phyloP scores from a whole-genome alignment of 2,113 vertebrate genomes.

The Syrrhaptes paradoxus region DNA sequence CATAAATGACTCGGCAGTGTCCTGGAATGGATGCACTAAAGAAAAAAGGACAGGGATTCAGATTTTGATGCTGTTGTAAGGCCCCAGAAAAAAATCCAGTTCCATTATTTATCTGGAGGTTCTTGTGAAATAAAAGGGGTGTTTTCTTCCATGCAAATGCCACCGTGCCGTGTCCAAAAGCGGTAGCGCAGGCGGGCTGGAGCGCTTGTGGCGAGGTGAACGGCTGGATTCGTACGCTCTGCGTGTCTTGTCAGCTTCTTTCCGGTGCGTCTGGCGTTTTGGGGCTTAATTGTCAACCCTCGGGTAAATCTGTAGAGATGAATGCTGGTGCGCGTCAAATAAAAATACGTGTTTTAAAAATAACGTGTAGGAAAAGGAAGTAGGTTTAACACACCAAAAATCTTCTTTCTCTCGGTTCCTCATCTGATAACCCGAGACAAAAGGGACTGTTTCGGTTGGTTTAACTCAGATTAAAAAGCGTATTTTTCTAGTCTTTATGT shows the following conservation, averaged over 20 bases:
- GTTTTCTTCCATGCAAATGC: background rate
- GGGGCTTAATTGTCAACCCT: background rate
- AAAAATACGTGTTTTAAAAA: background rate
- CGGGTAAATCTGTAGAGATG: background rate
- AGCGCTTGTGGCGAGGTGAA: background rate
- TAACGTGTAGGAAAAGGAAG: background rate
- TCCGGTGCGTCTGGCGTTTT: accelerated
- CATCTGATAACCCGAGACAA: background rate
- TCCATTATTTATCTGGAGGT: background rate
- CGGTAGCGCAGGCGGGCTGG: background rate
- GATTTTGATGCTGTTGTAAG: background rate
- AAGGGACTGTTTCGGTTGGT: background rate
- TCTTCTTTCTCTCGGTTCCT: background rate
- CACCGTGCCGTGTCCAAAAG: background rate
- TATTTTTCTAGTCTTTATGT: background rate
- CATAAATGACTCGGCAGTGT: accelerated
- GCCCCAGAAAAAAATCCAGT: background rate
- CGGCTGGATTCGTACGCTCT: accelerated
- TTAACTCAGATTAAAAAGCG: background rate
- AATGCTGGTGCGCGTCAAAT: background rate
- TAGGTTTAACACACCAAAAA: background rate
- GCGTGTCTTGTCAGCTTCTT: background rate
- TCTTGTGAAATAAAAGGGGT: background rate
- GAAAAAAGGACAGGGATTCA: background rate
- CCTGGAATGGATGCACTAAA: background rate